These are phyloP conservation scores for Canis aureus DNA, from an alignment of 2,113 vertebrate species.

Conservation along the genomic window DNA sequence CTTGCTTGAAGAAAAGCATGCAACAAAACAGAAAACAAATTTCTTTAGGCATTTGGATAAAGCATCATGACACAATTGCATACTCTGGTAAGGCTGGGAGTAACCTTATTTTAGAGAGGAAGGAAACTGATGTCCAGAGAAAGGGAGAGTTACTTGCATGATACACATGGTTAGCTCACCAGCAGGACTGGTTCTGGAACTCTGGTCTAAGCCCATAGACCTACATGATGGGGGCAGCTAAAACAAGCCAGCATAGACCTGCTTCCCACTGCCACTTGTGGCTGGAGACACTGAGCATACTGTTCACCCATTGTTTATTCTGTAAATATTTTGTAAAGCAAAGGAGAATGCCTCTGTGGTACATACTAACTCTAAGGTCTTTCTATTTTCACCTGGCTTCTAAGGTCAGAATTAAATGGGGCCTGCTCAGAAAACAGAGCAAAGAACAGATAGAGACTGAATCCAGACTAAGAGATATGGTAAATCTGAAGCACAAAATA, in stretches of 20 bases:
- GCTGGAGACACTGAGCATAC: not conserved
- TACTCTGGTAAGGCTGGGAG: not conserved
- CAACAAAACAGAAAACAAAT: not conserved
- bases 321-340: conserved; percentile 52
- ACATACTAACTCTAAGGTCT: conserved; percentile 1
- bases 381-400: conserved; percentile 39
- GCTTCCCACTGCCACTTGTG: not conserved
- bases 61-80: not conserved
- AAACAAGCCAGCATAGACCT: not conserved
- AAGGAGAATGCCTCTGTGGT: not conserved
- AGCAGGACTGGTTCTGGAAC: not conserved
- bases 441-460: not conserved
- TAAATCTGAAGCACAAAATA: not conserved
- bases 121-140: not conserved
- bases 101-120: not conserved
- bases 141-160: not conserved
- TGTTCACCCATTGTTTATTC: conserved; percentile 32
- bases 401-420: conserved; percentile 36
- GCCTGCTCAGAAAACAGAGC: not conserved
- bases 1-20: not conserved
- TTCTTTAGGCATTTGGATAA: not conserved
- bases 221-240: not conserved
- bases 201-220: not conserved
- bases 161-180: not conserved
- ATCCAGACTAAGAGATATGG: not conserved